phyloP scores from a whole-genome alignment of 2,113 vertebrate species.

The Campylomormyrus numenius region DNA sequence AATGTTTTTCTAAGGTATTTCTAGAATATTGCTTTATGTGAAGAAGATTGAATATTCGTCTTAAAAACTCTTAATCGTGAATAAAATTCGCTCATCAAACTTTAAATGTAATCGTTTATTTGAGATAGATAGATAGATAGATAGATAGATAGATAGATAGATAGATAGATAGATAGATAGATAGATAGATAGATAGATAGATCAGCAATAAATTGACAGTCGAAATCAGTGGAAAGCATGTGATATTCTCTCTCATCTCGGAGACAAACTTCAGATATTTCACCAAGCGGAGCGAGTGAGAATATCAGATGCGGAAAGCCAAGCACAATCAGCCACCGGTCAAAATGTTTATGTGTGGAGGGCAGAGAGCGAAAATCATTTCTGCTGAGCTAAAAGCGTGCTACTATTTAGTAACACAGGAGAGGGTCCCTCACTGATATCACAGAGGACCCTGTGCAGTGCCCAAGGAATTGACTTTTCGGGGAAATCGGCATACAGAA shows the following conservation, averaged over 20 bases:
- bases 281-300: neutral
- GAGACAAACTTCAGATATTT: conserved; percentile 4
- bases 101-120: neutral
- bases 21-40: neutral
- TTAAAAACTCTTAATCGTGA: neutral
- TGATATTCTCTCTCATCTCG: neutral
- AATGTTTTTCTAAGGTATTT: neutral
- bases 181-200: neutral
- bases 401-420: neutral
- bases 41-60: neutral
- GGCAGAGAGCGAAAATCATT: neutral
- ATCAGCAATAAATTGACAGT: neutral
- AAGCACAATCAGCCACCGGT: neutral
- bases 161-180: conserved; percentile 2
- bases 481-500: neutral
- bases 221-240: neutral
- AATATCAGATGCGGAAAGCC: neutral
- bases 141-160: no score
- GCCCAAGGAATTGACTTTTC: neutral
- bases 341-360: neutral
- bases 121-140: conserved; percentile 3
- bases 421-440: neutral
- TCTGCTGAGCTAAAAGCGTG: neutral
- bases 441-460: neutral
- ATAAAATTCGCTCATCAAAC: neutral